These are phyloP conservation scores for Uloborus plumipes DNA, from an alignment of 2,888 invertebrate genomes.

Conservation along the genomic window DNA sequence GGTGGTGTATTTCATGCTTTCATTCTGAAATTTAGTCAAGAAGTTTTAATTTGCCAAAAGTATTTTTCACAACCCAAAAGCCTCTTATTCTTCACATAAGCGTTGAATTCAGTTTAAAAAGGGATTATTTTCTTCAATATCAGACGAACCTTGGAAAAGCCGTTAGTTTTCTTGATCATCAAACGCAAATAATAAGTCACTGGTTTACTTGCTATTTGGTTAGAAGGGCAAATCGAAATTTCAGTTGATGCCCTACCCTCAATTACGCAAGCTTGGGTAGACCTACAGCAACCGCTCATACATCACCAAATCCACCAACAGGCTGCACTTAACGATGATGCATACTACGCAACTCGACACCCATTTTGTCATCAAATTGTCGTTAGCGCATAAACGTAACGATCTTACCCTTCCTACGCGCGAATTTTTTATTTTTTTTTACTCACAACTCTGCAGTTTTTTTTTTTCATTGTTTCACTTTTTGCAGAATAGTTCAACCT, in stretches of 20 bases:
- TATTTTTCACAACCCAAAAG: no score
- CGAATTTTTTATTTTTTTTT: background rate
- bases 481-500: conserved; percentile 8
- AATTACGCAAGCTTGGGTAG: conserved; percentile 6
- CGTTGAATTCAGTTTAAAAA: no score
- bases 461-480: background rate
- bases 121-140: no score
- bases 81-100: no score
- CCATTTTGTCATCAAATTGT: conserved; percentile 64
- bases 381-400: conserved; percentile 60
- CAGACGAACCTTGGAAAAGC: no score
- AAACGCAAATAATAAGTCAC: no score
- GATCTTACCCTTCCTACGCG: conserved; percentile 21
- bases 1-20: no score
- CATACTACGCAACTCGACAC: conserved; percentile 51
- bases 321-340: conserved; percentile 56
- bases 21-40: no score
- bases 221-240: no score
- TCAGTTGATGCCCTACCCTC: background rate
- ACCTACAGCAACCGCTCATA: conserved; percentile 22
- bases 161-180: no score
- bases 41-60: no score
- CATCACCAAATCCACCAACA: conserved; percentile 25
- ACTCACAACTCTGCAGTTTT: background rate
- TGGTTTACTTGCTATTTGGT: no score